phyloP scores from a whole-genome alignment of 2,797 vertebrate genomes.

The Chiloscyllium punctatum region DNA sequence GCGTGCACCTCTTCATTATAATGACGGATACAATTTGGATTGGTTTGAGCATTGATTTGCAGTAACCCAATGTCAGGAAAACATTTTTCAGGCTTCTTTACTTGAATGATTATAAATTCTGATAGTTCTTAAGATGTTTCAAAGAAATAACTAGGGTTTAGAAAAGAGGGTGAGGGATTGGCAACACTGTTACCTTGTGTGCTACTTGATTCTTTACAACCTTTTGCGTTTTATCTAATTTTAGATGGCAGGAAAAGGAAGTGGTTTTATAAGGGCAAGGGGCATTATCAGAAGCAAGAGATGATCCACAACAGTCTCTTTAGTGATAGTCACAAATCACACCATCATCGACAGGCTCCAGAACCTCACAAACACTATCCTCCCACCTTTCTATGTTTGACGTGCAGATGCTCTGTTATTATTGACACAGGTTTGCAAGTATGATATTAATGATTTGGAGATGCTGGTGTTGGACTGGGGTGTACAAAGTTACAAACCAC shows the following conservation, averaged over 20 bases:
- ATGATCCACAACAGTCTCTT: not conserved
- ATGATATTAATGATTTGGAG: not conserved
- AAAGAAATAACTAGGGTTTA: not conserved
- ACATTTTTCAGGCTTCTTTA: not conserved
- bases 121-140: not conserved
- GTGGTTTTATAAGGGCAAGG: not conserved
- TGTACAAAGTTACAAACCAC: too few species aligned
- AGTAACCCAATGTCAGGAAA: not conserved
- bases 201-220: not conserved
- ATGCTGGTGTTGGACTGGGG: too few species aligned
- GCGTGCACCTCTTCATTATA: not conserved
- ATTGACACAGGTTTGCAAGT: not conserved
- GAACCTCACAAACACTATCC: too few species aligned
- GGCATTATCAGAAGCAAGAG: not conserved
- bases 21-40: not conserved
- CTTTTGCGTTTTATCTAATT: not conserved
- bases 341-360: not conserved
- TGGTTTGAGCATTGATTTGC: not conserved
- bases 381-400: not conserved
- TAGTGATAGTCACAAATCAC: not conserved
- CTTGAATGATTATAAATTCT: not conserved
- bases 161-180: not conserved
- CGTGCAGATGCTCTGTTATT: not conserved
- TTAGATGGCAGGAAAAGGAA: not conserved
- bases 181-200: not conserved